These are phyloP conservation scores for Charina bottae DNA, from an alignment of 2,113 vertebrate genomes.

Conservation along the genomic window DNA sequence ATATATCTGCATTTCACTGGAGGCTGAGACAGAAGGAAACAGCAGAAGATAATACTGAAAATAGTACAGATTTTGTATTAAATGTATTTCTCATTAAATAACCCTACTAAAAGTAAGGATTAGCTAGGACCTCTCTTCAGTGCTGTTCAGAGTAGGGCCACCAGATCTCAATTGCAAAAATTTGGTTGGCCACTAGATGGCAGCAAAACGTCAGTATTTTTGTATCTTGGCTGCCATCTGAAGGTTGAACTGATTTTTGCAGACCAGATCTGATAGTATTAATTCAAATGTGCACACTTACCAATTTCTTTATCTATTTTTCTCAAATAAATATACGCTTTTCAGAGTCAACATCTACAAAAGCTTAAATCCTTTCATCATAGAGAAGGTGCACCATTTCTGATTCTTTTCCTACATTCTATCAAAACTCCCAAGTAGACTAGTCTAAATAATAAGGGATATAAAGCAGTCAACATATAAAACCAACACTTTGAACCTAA, in stretches of 20 bases:
- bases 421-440: not conserved
- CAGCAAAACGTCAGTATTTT: not conserved
- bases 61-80: not conserved
- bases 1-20: conserved; percentile 35
- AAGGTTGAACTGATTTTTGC: not conserved
- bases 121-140: not conserved
- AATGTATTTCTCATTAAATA: not conserved
- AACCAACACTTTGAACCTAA: not conserved
- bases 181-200: not conserved
- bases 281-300: not conserved
- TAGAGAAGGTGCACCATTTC: not conserved
- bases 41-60: not conserved
- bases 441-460: not conserved
- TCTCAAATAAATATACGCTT: not conserved
- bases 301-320: not conserved
- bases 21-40: conserved; percentile 9
- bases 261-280: not conserved
- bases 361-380: not conserved
- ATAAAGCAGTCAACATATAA: not conserved
- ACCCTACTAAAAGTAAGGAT: not conserved
- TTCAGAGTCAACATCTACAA: not conserved
- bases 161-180: not conserved
- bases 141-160: not conserved
- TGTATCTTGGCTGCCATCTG: not conserved
- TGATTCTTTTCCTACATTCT: not conserved